Conservation (phyloP, 1,140 invertebrate genomes). For the Lordiphosa collinella region DNA sequence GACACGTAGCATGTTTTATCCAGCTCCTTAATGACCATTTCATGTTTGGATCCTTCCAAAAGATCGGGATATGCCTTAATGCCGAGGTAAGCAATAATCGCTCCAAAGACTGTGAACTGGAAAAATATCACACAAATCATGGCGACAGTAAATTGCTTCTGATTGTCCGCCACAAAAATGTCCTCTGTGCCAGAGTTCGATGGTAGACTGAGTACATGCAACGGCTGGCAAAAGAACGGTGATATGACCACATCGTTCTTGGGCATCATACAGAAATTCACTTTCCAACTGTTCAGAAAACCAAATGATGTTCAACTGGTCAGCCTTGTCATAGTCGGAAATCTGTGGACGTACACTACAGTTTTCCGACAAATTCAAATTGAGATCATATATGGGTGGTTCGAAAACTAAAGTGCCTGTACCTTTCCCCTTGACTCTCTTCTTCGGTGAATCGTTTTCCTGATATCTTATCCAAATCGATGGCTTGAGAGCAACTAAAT, state of each 20-base stretch:
- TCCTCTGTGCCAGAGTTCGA: slow-evolving; percentile 2
- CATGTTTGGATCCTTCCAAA: slow-evolving; percentile 58
- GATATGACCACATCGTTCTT: slow-evolving; percentile 24
- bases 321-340: slow-evolving; percentile 12
- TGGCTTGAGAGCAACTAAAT: slow-evolving; percentile 23
- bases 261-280: slow-evolving; percentile 44
- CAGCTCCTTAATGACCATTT: slow-evolving; percentile 47
- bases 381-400: slow-evolving; percentile 43
- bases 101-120: slow-evolving; percentile 40
- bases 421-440: neutral
- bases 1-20: slow-evolving; percentile 44
- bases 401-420: slow-evolving; percentile 30
- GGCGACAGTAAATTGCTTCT: slow-evolving; percentile 54
- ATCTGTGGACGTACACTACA: slow-evolving; percentile 29
- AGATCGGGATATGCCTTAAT: slow-evolving; percentile 54
- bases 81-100: slow-evolving; percentile 46
- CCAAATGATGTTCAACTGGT: slow-evolving; percentile 48
- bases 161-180: slow-evolving; percentile 22
- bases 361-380: slow-evolving; percentile 30
- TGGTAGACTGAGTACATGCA: slow-evolving; percentile 28
- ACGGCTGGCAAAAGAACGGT: slow-evolving; percentile 44
- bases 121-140: slow-evolving; percentile 54
- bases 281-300: slow-evolving; percentile 27
- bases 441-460: neutral
- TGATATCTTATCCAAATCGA: slow-evolving; percentile 2